phyloP scores from a whole-genome alignment of 2,888 invertebrate species.

The Allygus modestus region DNA sequence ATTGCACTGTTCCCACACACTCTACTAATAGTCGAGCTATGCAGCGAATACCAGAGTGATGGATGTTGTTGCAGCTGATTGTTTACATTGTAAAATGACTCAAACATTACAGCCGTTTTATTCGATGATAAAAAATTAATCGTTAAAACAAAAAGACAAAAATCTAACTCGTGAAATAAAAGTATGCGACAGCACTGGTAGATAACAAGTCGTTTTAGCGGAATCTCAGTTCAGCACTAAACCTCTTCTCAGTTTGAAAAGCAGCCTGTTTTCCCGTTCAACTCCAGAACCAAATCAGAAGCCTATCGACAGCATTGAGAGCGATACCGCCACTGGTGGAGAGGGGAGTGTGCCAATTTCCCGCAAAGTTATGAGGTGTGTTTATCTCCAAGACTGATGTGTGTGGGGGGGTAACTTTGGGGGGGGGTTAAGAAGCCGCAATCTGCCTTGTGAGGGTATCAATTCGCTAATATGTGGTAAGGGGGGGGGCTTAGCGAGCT shows the following conservation, averaged over 20 bases:
- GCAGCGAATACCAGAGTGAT: no score
- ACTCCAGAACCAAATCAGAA: slow-evolving; percentile 24
- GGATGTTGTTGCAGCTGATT: no score
- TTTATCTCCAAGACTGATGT: slow-evolving; percentile 56
- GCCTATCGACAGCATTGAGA: slow-evolving; percentile 4
- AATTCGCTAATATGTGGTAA: slow-evolving; percentile 62
- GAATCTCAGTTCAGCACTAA: neutral
- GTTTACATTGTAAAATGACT: no score
- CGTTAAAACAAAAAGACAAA: no score
- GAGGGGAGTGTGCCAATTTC: slow-evolving; percentile 50
- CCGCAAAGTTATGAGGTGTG: slow-evolving; percentile 57
- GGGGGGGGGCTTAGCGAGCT: slow-evolving; percentile 36
- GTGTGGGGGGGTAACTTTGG: neutral
- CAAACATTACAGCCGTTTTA: no score
- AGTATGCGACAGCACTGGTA: no score
- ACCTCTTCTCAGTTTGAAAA: neutral
- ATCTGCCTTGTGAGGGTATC: slow-evolving; percentile 61
- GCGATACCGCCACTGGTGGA: neutral
- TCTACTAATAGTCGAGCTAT: no score
- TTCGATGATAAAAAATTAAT: no score
- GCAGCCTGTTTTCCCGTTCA: slow-evolving; percentile 7
- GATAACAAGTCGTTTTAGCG: no score
- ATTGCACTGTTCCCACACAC: no score
- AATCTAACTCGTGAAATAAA: no score
- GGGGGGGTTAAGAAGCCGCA: slow-evolving; percentile 56